A percentile compares a stretch with the other conserved stretches of the same genome.
Conservation (phyloP, 2,888 invertebrate genomes). For the Apoda limacodes region DNA sequence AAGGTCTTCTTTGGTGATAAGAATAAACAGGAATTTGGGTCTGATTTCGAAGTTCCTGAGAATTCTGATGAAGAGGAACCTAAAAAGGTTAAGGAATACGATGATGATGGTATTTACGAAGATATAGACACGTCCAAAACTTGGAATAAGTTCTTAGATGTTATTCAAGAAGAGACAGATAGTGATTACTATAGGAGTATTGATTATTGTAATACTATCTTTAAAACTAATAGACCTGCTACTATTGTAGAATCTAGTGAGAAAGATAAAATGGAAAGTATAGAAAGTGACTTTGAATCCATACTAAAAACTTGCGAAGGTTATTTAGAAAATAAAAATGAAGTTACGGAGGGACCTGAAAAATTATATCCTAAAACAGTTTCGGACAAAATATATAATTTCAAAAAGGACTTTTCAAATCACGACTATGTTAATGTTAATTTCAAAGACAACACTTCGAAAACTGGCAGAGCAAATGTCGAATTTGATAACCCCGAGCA, state of each 20-base stretch:
- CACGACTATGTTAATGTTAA: conserved; percentile 31
- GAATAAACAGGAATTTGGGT: conserved; percentile 34
- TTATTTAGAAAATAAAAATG: conserved; percentile 25
- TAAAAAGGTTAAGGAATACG: conserved; percentile 24
- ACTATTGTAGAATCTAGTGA: conserved; percentile 27
- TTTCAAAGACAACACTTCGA: conserved; percentile 5
- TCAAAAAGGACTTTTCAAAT: conserved; percentile 51
- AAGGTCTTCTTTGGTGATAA: conserved; percentile 49
- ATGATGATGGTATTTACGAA: conserved; percentile 51
- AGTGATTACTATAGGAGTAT: conserved; percentile 60
- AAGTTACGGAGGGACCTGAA: conserved; percentile 43
- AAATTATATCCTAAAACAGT: conserved; percentile 48
- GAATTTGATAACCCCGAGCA: conserved; percentile 11
- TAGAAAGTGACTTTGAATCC: conserved; percentile 26
- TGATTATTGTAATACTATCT: conserved; percentile 46
- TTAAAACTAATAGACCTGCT: conserved; percentile 22
- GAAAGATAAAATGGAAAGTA: conserved; percentile 16
- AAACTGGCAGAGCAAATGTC: conserved; percentile 12
- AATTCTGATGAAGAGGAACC: conserved; percentile 21
- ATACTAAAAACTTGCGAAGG: conserved; percentile 39
- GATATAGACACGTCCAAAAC: conserved; percentile 43
- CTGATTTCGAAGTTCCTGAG: conserved; percentile 30
- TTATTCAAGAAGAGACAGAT: conserved; percentile 60
- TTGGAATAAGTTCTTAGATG: conserved; percentile 42
- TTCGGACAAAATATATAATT: conserved; percentile 57